Base-by-base conservation (phyloP, 2,797 vertebrate species). In the Pangasius sanitwongsei region DNA sequence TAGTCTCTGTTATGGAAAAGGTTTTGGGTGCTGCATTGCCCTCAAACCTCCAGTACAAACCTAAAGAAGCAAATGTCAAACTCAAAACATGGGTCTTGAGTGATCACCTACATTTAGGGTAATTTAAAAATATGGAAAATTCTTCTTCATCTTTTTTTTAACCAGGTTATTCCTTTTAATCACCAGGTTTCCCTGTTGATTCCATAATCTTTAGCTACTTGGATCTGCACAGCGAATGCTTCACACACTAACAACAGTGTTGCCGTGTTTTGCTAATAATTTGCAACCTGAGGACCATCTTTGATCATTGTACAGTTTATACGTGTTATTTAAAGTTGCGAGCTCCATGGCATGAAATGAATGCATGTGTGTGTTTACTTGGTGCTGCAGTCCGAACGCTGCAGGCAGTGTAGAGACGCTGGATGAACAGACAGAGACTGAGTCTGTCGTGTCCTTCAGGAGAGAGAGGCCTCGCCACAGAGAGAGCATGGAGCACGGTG, bases 351-450 rank as follows among this genome's bases (percentile, higher is more conserved):
- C 48, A 75, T 53, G 69, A 70, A 57, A 48, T 81, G 77, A 87
- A 55, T 90, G 16, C 55, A 41, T 83, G 37, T 86, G 44, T 55
- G 1, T 83, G 31, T 90, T 18, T 89, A 34, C 67, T 74, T 75
- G 44, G 61, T 86, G 65, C 50, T 87, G 1, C 91, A 98, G 96
- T 93, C 97, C 96, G 69, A 98, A 97, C 15, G 96, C 97, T 8
- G 96, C 96, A 0, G 97, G 97, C 93, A 98, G 98, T 34, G 97
- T 96, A 86, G 98, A 98, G 93, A 97, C 97, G 44, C 90, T 98
- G 93, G 97, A 98, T 85, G 97, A 97, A 12, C 97, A 97, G 94
- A 98, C 98, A 0, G 98, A 98, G 92, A 98, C 97, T 0, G 97
- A 98, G 93, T 98, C 98, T 1, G 97, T 98, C 1, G 97, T 98